Conservation (phyloP, 1,140 invertebrate genomes). For the Hylaeus anthracinus region DNA sequence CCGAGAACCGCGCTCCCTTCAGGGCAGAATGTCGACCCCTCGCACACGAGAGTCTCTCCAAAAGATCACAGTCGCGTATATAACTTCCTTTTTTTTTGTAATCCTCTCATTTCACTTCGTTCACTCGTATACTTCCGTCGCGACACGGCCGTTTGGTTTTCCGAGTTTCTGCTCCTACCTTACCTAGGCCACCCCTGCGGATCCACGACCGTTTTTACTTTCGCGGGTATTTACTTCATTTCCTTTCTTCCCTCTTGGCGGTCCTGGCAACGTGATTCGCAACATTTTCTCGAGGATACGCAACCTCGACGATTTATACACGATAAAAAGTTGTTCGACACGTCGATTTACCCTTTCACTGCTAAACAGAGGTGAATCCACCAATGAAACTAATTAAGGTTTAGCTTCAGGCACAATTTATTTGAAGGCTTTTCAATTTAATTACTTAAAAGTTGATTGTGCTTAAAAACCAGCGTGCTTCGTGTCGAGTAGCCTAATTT, state of each 20-base stretch:
- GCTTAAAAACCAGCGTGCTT: too few species aligned
- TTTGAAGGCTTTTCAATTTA: too few species aligned
- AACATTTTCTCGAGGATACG: neutral
- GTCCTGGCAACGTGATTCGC: constrained; percentile 46
- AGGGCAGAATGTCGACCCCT: constrained; percentile 55
- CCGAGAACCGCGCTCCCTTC: constrained; percentile 35
- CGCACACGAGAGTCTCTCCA: constrained; percentile 62
- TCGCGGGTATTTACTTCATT: neutral
- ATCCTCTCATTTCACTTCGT: constrained; percentile 36
- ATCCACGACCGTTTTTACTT: constrained; percentile 17
- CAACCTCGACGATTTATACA: neutral
- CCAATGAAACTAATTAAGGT: too few species aligned
- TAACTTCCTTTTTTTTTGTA: constrained; percentile 47
- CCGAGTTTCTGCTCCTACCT: constrained; percentile 9
- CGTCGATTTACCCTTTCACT: too few species aligned
- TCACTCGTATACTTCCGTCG: constrained; percentile 27
- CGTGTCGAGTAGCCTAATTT: too few species aligned
- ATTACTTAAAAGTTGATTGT: too few species aligned
- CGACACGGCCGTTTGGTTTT: constrained; percentile 29
- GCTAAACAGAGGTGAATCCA: too few species aligned
- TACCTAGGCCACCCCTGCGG: too few species aligned
- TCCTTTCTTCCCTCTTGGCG: neutral
- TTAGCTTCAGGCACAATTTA: too few species aligned
- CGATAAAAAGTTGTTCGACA: neutral
- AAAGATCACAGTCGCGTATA: constrained; percentile 68